Evolutionary conservation across 2,113 vertebrate species (phyloP).

Genomic region (Tyto alba): DNA sequence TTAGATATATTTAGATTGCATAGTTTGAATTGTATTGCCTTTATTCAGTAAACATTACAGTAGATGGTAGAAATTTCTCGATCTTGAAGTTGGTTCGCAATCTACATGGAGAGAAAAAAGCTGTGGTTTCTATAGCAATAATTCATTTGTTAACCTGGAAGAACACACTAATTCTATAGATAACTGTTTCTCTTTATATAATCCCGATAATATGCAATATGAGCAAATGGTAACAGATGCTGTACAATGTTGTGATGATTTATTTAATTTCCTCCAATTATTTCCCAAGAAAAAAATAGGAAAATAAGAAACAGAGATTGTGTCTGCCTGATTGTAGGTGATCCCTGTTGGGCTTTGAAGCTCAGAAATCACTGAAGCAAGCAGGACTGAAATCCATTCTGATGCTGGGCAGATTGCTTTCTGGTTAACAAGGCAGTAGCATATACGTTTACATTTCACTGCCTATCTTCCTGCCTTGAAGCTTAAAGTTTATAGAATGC

Average conservation of each 20-base stretch:
- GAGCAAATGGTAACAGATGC: background rate
- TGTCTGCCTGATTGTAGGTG: background rate
- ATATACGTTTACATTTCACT: background rate
- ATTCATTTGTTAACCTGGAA: constrained; percentile 24
- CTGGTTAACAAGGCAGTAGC: background rate
- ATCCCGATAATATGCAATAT: background rate
- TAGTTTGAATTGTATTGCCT: background rate
- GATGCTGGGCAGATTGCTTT: background rate
- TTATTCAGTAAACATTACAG: background rate
- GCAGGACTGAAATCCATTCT: background rate
- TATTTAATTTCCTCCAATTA: background rate
- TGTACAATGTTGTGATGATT: background rate
- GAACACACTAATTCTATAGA: background rate
- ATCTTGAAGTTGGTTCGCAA: background rate
- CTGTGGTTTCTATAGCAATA: constrained; percentile 57
- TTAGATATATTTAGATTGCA: background rate
- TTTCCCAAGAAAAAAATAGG: background rate
- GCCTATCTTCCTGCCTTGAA: background rate
- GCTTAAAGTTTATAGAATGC: background rate
- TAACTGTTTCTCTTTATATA: background rate
- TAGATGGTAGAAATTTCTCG: constrained; percentile 32
- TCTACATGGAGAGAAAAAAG: background rate
- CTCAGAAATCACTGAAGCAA: background rate
- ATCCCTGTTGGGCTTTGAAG: background rate
- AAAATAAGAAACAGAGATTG: background rate